Conservation (phyloP, 1,140 invertebrate genomes). For the Vanessa tameamea region DNA sequence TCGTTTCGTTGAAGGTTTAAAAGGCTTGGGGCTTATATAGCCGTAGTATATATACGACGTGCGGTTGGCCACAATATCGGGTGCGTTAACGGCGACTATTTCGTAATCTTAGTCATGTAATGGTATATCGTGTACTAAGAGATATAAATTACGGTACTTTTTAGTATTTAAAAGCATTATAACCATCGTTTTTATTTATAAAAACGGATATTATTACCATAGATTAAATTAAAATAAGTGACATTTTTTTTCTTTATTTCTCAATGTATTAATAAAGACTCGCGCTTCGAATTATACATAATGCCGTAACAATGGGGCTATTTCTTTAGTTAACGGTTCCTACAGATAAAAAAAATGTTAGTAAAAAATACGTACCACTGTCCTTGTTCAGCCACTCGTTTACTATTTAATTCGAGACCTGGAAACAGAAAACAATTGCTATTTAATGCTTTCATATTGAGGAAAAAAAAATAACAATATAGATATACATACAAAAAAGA, state of each 20-base stretch:
- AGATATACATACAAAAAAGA: too few relatives aligned
- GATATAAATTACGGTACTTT: background rate
- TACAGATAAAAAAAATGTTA: background rate
- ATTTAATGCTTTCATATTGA: background rate
- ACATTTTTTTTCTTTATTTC: too few relatives aligned
- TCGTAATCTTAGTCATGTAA: slow-evolving; percentile 32
- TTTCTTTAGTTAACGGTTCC: background rate
- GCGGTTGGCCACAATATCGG: slow-evolving; percentile 33
- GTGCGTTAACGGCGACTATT: slow-evolving; percentile 33
- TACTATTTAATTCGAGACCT: slow-evolving; percentile 57
- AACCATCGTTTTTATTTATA: too few relatives aligned
- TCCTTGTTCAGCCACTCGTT: slow-evolving; percentile 68
- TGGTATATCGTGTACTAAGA: slow-evolving; percentile 21
- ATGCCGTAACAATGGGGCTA: background rate
- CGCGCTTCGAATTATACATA: too few relatives aligned
- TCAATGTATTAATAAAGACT: too few relatives aligned
- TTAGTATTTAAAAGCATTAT: background rate
- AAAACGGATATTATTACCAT: too few relatives aligned
- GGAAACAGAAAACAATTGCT: slow-evolving; percentile 51
- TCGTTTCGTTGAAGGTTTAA: slow-evolving; percentile 16
- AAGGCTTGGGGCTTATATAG: slow-evolving; percentile 1
- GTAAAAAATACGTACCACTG: slow-evolving; percentile 51
- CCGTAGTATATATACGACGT: slow-evolving; percentile 18
- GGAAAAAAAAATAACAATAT: too few relatives aligned
- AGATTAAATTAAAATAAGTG: too few relatives aligned